Conservation (phyloP, 2,113 vertebrate species). For the Tor tambroides region DNA sequence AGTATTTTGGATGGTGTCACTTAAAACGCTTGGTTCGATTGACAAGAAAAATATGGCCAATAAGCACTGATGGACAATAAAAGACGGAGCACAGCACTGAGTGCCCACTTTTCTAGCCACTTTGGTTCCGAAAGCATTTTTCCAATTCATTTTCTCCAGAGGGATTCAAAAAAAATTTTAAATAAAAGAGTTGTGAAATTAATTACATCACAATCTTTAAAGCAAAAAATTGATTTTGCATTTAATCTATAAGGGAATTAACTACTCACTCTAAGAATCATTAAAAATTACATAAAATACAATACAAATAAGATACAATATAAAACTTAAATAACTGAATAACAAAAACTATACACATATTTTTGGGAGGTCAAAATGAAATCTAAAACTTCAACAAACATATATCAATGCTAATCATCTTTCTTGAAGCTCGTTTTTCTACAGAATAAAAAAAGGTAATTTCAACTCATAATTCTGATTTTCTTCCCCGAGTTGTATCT, state of each 20-base stretch:
- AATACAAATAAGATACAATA: not conserved
- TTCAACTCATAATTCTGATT: too few species aligned
- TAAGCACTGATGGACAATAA: not conserved
- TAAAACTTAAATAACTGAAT: too few species aligned
- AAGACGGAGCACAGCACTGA: not conserved
- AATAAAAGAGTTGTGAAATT: not conserved
- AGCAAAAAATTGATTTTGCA: too few species aligned
- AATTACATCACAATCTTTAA: not conserved
- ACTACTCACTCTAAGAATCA: not conserved
- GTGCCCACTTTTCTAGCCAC: not conserved
- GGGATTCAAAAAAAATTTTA: not conserved
- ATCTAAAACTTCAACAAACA: too few species aligned
- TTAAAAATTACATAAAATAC: not conserved
- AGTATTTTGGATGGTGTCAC: slow-evolving; percentile 54
- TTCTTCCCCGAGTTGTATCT: too few species aligned
- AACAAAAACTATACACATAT: too few species aligned
- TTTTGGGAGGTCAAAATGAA: too few species aligned
- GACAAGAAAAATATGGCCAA: not conserved
- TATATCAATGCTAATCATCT: too few species aligned
- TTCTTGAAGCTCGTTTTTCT: too few species aligned
- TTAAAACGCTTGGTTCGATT: not conserved
- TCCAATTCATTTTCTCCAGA: not conserved
- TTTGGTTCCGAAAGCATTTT: not conserved
- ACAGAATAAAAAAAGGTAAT: too few species aligned
- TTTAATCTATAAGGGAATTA: not conserved